Conservation (phyloP, 2,797 vertebrate species). For the Enteromius fasciolatus region DNA sequence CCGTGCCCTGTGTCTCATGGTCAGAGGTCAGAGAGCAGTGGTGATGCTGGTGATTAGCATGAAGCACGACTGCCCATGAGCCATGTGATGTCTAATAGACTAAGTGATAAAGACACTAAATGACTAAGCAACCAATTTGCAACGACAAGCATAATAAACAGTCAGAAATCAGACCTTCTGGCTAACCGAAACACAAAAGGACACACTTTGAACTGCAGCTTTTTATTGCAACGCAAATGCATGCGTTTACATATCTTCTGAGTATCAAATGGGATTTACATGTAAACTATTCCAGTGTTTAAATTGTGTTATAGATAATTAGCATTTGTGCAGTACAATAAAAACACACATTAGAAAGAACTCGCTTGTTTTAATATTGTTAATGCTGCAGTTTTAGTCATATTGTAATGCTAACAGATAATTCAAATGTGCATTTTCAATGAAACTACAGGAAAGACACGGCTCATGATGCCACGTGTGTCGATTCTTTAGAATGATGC, state of each 20-base stretch:
- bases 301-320: background rate
- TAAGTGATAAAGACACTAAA: slow-evolving; percentile 61
- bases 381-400: background rate
- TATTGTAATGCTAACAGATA: background rate
- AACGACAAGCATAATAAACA: slow-evolving; percentile 75
- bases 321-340: background rate
- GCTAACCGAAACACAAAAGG: background rate
- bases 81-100: slow-evolving; percentile 71
- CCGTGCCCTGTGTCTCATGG: slow-evolving; percentile 73
- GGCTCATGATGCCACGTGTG: background rate
- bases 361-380: background rate
- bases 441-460: slow-evolving; percentile 4
- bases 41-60: slow-evolving; percentile 65
- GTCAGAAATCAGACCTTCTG: slow-evolving; percentile 60
- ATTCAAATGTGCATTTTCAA: background rate
- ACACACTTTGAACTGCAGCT: background rate
- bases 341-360: background rate
- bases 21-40: slow-evolving; percentile 66
- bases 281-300: background rate
- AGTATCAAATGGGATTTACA: background rate
- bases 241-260: background rate
- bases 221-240: background rate
- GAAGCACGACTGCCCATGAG: slow-evolving; percentile 67
- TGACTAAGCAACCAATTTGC: slow-evolving; percentile 68
- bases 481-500: background rate